phyloP scores from a whole-genome alignment of 2,888 invertebrate species.

The Vannuccia rotundouncinata region DNA sequence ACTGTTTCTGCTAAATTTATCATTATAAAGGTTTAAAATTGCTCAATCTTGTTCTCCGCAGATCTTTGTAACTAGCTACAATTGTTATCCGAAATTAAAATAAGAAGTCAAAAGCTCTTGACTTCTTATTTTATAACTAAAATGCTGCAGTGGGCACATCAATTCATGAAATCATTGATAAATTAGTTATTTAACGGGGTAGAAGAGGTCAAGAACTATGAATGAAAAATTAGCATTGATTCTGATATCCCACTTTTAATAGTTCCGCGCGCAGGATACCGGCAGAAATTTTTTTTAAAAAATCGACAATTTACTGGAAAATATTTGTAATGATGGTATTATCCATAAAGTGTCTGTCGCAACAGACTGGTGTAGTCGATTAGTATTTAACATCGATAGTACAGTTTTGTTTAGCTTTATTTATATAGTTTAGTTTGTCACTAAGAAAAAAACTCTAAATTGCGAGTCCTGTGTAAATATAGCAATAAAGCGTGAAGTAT shows the following conservation, averaged over 20 bases:
- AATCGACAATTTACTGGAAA: not conserved
- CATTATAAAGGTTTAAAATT: not conserved
- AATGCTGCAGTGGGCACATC: too few species aligned
- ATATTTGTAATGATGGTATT: not conserved
- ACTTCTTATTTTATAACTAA: too few species aligned
- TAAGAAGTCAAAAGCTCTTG: too few species aligned
- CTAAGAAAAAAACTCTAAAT: not conserved
- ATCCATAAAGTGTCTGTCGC: not conserved
- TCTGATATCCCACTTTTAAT: not conserved
- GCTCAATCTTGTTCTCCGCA: not conserved
- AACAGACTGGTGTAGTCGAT: not conserved
- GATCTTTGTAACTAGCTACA: not conserved
- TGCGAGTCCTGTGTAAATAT: not conserved
- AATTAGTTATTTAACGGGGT: too few species aligned
- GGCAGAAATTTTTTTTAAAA: not conserved
- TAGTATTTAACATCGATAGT: too few species aligned
- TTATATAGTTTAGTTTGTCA: too few species aligned
- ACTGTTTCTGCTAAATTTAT: not conserved
- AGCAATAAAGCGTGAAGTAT: not conserved
- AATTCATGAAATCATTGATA: too few species aligned
- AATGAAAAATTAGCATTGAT: not conserved
- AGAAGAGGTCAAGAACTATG: not conserved
- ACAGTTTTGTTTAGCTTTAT: too few species aligned
- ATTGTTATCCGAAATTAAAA: too few species aligned
- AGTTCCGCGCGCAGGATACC: not conserved